A percentile compares a stretch with the other conserved stretches of the same genome.
phyloP scores from a whole-genome alignment of 1,140 invertebrate genomes.

The Arion vulgaris region DNA sequence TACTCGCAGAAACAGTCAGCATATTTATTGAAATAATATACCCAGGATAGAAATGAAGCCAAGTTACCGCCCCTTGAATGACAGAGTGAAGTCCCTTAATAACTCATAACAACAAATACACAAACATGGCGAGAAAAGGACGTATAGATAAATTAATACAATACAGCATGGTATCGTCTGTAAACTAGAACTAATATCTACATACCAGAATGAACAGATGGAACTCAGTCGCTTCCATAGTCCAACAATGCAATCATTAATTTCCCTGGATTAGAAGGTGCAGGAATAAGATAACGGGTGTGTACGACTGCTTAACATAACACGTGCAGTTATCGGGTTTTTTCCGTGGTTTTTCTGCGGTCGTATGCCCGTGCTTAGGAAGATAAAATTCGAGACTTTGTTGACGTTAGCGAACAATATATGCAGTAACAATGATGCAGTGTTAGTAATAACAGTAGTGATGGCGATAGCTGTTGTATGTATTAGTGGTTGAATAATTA shows the following conservation, averaged over 20 bases:
- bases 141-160: neutral
- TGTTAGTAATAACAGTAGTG: too few species aligned
- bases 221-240: neutral
- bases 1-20: slow-evolving; percentile 11
- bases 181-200: neutral
- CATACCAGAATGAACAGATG: neutral
- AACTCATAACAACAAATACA: neutral
- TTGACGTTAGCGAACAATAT: neutral
- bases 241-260: neutral
- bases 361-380: neutral
- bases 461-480: too few species aligned
- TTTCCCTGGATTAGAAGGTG: neutral
- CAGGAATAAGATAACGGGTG: neutral
- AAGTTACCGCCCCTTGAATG: slow-evolving; percentile 4
- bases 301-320: neutral
- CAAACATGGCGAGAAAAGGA: neutral
- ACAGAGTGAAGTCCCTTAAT: neutral
- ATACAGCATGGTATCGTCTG: neutral
- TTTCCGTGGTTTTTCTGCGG: too few species aligned
- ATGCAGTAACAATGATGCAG: too few species aligned
- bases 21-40: slow-evolving; percentile 28
- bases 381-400: neutral
- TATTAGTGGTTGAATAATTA: too few species aligned
- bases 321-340: neutral
- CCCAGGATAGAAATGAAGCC: neutral